phyloP scores from a whole-genome alignment of 2,797 vertebrate genomes.

The Sebastes oblongus region DNA sequence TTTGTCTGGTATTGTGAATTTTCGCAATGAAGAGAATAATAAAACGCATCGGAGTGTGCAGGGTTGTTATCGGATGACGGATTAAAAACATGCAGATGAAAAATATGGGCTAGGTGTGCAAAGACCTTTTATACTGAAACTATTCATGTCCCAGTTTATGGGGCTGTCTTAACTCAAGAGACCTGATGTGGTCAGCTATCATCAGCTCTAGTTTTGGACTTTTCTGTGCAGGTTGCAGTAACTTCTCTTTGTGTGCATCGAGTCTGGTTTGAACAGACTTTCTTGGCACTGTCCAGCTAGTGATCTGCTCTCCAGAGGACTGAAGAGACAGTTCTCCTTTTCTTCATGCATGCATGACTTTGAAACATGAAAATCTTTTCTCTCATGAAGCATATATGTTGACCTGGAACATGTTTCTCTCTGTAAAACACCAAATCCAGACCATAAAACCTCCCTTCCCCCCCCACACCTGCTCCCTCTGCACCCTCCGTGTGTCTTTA shows the following conservation, averaged over 20 bases:
- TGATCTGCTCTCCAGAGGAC: neutral
- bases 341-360: neutral
- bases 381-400: neutral
- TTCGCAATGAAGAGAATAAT: too few species aligned
- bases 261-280: neutral
- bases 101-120: too few species aligned
- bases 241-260: neutral
- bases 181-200: neutral
- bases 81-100: too few species aligned
- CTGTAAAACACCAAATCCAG: neutral
- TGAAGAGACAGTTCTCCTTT: neutral
- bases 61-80: too few species aligned
- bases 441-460: too few species aligned
- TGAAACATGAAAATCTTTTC: neutral
- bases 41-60: too few species aligned
- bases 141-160: neutral
- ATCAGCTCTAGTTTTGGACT: neutral
- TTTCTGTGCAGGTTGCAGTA: neutral
- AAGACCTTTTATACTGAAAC: neutral
- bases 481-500: conserved; percentile 26
- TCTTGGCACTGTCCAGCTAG: neutral
- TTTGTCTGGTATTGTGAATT: too few species aligned
- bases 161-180: neutral
- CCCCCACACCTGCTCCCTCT: neutral
- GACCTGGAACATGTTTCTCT: neutral